These are phyloP conservation scores for Ochotona curzoniae DNA, from an alignment of 2,113 vertebrate genomes.

Conservation along the genomic window DNA sequence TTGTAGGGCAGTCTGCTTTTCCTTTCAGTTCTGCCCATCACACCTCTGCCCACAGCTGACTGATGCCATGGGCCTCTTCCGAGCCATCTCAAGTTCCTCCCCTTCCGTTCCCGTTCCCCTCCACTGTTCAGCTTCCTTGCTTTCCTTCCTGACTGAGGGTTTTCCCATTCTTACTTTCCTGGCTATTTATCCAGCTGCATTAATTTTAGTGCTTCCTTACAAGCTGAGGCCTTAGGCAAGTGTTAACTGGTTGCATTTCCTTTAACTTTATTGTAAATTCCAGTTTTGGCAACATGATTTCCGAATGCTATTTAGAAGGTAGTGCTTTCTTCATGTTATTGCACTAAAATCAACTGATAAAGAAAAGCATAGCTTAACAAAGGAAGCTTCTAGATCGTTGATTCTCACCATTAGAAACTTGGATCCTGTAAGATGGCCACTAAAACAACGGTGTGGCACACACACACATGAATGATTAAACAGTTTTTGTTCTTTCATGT, in stretches of 20 bases:
- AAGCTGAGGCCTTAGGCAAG: neutral
- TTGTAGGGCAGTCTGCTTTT: neutral
- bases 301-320: slow-evolving; percentile 4
- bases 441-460: neutral
- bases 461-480: neutral
- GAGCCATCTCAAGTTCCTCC: neutral
- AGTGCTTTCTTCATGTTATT: neutral
- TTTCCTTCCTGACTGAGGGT: neutral
- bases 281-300: neutral
- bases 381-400: neutral
- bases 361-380: neutral
- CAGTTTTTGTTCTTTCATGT: neutral
- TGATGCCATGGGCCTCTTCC: neutral
- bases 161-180: neutral
- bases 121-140: neutral
- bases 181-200: neutral
- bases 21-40: neutral
- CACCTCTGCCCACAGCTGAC: neutral
- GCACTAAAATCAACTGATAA: neutral
- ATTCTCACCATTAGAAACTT: neutral
- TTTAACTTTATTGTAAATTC: neutral
- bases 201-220: neutral
- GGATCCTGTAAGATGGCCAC: neutral
- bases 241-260: neutral
- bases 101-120: neutral